Evolutionary conservation across 2,888 invertebrate genomes (phyloP).

Genomic region (Panopea generosa): DNA sequence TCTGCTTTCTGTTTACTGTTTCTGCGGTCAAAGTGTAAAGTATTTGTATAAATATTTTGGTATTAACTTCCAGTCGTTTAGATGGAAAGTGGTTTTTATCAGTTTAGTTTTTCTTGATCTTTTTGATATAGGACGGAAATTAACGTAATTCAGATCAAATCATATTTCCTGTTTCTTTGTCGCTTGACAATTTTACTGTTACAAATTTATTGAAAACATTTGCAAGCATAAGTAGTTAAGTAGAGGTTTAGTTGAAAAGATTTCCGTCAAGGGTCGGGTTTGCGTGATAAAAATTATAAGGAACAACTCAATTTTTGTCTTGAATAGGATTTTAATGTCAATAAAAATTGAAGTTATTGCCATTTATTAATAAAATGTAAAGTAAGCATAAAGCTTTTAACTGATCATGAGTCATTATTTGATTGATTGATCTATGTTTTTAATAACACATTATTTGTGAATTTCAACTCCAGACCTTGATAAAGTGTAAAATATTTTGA

Average conservation of each 20-base stretch:
- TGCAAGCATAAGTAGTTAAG: background rate
- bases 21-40: slow-evolving; percentile 23
- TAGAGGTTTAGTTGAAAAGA: background rate
- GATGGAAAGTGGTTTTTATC: background rate
- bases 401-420: too few species aligned
- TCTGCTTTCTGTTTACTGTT: too few species aligned
- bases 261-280: background rate
- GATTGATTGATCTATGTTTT: too few species aligned
- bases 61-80: slow-evolving; percentile 1
- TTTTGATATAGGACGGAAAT: too few species aligned
- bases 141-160: slow-evolving; percentile 32
- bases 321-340: background rate
- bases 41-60: slow-evolving; percentile 31
- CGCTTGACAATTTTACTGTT: background rate
- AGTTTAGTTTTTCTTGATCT: slow-evolving; percentile 2
- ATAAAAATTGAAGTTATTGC: background rate
- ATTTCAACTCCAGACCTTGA: too few species aligned
- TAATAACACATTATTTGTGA: too few species aligned
- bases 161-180: slow-evolving; percentile 43
- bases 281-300: background rate
- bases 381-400: too few species aligned
- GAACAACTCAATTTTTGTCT: background rate
- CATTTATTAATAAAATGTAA: too few species aligned
- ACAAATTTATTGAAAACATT: background rate
- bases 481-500: too few species aligned